Evolutionary conservation across 2,113 vertebrate species (phyloP), one percentile per base, ranked within the genome.

Genomic region (Arvicanthis niloticus): DNA sequence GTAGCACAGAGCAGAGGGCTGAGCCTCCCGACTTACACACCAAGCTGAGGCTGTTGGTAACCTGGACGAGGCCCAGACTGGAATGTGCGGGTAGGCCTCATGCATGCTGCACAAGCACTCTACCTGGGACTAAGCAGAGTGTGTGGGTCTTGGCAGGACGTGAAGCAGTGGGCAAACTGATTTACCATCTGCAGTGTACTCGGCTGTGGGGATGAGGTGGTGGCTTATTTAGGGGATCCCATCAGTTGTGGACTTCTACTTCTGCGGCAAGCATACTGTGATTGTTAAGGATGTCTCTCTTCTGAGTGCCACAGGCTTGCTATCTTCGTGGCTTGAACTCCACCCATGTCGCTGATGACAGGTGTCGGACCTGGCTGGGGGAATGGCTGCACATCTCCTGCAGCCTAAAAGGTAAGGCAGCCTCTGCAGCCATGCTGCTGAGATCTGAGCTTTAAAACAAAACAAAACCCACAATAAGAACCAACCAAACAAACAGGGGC

Each of bases 301-400:
- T 60, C 37, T 24, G 93, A 65, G 42, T 6, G 31, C 91, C 85
- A 5, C 96, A 99, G 99, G 99, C 99, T 37, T 99, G 99, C 97
- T 99, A 99, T 68, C 72, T 99, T 19, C 98, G 99, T 10, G 99
- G 99, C 1, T 98, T 99, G 22, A 98, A 99, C 96, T 98, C 99
- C 34, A 96, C 98, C 1, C 91, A 68, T 15, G 96, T 99, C 4
- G 96, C 92, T 60, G 16, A 94, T 37, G 86, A 97, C 0, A 98
- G 99, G 96, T 99, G 99, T 97, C 97, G 97, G 0, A 98, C 98
- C 37, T 99, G 99, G 99, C 98, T 99, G 95, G 97, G 98, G 88
- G 99, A 99, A 89, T 99, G 99, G 99, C 98, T 99, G 7, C 95
- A 99, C 80, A 97, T 99, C 48, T 99, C 99, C 70, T 97, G 98